Percentiles rank a stretch among this genome's conserved stretches.
Conservation (phyloP, 2,797 vertebrate genomes). For the Chanos chanos region DNA sequence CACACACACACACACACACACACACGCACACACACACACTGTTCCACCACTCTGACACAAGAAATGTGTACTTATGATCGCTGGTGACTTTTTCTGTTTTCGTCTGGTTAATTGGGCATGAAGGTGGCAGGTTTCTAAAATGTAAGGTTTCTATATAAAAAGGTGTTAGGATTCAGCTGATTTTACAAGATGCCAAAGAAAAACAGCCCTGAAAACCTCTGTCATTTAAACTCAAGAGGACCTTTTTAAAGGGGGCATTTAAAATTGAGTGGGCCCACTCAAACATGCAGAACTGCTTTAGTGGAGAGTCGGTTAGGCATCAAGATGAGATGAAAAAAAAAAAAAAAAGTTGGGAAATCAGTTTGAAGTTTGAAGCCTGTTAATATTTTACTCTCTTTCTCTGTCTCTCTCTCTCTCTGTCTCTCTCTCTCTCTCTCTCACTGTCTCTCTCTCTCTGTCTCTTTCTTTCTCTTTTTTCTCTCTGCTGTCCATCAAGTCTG, state of each 20-base stretch:
- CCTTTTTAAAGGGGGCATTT: neutral
- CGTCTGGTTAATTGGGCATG: neutral
- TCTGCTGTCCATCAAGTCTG: neutral
- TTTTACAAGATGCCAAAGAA: too few relatives aligned
- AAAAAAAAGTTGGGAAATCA: neutral
- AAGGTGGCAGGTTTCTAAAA: too few relatives aligned
- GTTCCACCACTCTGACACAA: neutral
- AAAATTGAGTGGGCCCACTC: neutral
- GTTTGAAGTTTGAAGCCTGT: neutral
- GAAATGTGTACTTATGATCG: neutral
- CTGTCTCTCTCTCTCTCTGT: neutral
- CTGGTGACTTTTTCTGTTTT: too few relatives aligned
- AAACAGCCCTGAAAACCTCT: too few relatives aligned
- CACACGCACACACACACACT: conserved; percentile 1
- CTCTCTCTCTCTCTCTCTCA: neutral
- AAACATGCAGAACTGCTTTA: neutral
- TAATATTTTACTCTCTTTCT: conserved; percentile 2
- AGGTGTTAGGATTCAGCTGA: too few relatives aligned
- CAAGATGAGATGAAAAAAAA: neutral
- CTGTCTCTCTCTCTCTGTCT: neutral
- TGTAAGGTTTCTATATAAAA: too few relatives aligned
- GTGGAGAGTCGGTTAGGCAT: conserved; percentile 15
- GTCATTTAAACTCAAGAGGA: neutral
- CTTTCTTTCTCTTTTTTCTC: neutral
- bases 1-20: neutral